Evolutionary conservation across 1,140 invertebrate species (phyloP), one percentile per base, ranked within the genome.

Genomic region (Saxidomus purpurata): DNA sequence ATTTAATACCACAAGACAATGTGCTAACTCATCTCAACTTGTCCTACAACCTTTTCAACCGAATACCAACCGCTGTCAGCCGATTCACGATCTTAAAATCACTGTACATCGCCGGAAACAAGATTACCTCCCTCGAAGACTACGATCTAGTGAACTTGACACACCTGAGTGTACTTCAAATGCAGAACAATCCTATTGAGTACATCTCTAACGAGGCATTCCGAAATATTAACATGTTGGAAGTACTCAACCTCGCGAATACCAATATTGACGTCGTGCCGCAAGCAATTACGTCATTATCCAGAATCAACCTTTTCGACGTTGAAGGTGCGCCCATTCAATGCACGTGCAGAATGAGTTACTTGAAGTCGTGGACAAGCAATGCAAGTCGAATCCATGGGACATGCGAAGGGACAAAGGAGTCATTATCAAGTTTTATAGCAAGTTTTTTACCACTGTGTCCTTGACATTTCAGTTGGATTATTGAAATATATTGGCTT

Each of bases 381-480:
- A 85, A 85, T 36, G 11, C 47, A 1, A 85, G 40, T 17, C 43
- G 36, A 3, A 85, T 85, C 13, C 19, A 55, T 34, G 83, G 83
- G 3, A 74, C 83, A n/a, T 85, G 83, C 36, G 83, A 85, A 85
- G 83, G 83, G 11, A 85, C 83, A 3, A 71, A 11, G 28, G 83
- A 85, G 36, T 28, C 49, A 1, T 47, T 85, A n/a, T 49, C 63
- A 2, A 43, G 31, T 28, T 85, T 85, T 36, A 52, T 85, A 34
- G 59, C 28, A 9, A 69, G 25, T 34, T 85, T 49, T 36, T 28
- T 85, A 36, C 83, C 83, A 49, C 49, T 74, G n/a, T 85, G 83
- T 69, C 83, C 69, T 31, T 85, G 67, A 74, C 4, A 4, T 43
- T 31, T n/a, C n/a, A n/a, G 13, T 13, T n/a, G 52, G 52, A 55